phyloP scores from a whole-genome alignment of 2,888 invertebrate genomes.

The Aradus depressus region DNA sequence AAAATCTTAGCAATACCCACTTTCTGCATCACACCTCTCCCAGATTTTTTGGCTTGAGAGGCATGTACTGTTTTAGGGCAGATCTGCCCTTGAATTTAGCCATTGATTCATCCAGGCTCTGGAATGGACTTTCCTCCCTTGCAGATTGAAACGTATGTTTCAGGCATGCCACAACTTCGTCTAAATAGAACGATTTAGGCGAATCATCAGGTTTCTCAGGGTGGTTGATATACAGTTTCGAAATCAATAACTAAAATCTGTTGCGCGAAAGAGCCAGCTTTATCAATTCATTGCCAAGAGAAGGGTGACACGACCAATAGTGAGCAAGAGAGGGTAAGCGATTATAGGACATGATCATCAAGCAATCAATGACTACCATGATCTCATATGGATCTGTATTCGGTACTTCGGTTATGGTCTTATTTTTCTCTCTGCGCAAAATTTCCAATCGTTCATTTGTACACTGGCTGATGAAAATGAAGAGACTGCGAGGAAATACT shows the following conservation, averaged over 20 bases:
- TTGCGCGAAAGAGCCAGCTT: constrained; percentile 27
- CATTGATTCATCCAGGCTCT: no score
- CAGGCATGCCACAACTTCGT: constrained; percentile 25
- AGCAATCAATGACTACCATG: constrained; percentile 18
- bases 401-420: no score
- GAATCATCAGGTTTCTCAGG: constrained; percentile 23
- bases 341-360: constrained; percentile 23
- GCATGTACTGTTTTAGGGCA: constrained; percentile 20
- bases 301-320: constrained; percentile 7
- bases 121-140: constrained; percentile 23
- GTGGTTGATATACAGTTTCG: constrained; percentile 28
- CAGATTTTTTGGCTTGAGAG: constrained; percentile 28
- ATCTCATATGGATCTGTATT: no score
- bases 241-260: constrained; percentile 23
- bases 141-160: constrained; percentile 22
- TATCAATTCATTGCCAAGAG: constrained; percentile 22
- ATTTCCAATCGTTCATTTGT: no score
- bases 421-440: no score
- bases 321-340: constrained; percentile 18
- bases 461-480: no score
- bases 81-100: constrained; percentile 25
- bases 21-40: constrained; percentile 22
- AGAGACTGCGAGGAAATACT: no score
- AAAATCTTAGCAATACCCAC: constrained; percentile 28
- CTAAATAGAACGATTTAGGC: constrained; percentile 27